phyloP scores from a whole-genome alignment of 2,113 vertebrate genomes.

The Cottus gobio region DNA sequence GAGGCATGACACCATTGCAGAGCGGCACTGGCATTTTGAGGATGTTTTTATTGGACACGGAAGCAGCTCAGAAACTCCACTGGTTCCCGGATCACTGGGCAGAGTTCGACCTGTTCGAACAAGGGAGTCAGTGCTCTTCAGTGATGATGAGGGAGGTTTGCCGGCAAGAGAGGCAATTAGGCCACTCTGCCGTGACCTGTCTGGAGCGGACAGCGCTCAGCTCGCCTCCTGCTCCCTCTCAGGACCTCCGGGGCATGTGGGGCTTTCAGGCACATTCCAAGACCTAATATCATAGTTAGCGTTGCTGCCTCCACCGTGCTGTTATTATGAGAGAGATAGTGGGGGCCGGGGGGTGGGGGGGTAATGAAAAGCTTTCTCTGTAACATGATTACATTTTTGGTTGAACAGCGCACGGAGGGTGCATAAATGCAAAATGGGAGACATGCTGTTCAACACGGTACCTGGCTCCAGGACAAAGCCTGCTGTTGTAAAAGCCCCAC shows the following conservation, averaged over 20 bases:
- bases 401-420: conserved; percentile 52
- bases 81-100: conserved; percentile 36
- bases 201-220: conserved; percentile 56
- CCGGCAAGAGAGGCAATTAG: conserved; percentile 79
- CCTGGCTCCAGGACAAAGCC: conserved; percentile 65
- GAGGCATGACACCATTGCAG: conserved; percentile 11
- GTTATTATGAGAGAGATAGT: neutral
- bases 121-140: conserved; percentile 47
- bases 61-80: conserved; percentile 24
- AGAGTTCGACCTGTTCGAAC: conserved; percentile 44
- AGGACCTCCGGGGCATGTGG: conserved; percentile 45
- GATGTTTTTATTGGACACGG: conserved; percentile 37
- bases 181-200: conserved; percentile 73
- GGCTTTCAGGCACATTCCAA: conserved; percentile 43
- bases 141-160: conserved; percentile 63
- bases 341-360: neutral
- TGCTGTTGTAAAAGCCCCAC: conserved; percentile 42
- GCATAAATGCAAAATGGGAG: conserved; percentile 55
- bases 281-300: conserved; percentile 56
- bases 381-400: conserved; percentile 61
- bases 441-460: conserved; percentile 58
- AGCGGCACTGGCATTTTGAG: conserved; percentile 18
- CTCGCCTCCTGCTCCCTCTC: conserved; percentile 47
- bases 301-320: neutral
- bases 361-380: conserved; percentile 8